Percentiles rank a stretch among this genome's conserved stretches.
Conservation (phyloP, 2,888 invertebrate genomes). For the Acanthosepion esculentum region DNA sequence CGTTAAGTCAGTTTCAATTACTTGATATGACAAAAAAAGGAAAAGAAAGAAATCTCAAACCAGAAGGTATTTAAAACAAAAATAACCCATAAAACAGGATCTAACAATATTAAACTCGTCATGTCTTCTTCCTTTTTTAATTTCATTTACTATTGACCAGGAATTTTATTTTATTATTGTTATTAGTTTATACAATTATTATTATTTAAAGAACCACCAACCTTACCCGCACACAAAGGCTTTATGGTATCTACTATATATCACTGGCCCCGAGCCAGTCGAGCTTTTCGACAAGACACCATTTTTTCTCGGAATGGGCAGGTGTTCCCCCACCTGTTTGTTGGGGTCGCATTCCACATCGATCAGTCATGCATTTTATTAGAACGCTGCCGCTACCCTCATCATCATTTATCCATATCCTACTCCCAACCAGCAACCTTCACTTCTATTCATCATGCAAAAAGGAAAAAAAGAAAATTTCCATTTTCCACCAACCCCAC, state of each 20-base stretch:
- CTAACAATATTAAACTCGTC: too few relatives aligned
- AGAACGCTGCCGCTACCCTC: neutral
- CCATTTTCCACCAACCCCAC: neutral
- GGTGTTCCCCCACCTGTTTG: slow-evolving; percentile 23
- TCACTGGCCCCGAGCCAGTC: neutral
- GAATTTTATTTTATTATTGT: too few relatives aligned
- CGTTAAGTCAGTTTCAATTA: too few relatives aligned
- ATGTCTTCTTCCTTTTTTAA: too few relatives aligned
- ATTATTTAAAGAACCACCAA: too few relatives aligned
- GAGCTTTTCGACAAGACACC: neutral
- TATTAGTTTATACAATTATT: too few relatives aligned
- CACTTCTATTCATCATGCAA: neutral
- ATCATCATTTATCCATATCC: neutral
- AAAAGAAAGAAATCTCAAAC: too few relatives aligned
- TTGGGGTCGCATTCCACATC: slow-evolving; percentile 21
- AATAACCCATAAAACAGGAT: too few relatives aligned
- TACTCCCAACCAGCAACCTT: neutral
- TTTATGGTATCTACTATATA: neutral
- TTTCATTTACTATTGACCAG: too few relatives aligned
- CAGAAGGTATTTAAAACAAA: too few relatives aligned
- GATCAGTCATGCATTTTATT: slow-evolving; percentile 33
- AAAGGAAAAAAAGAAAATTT: neutral
- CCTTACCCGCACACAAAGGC: too few relatives aligned
- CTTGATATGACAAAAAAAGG: too few relatives aligned
- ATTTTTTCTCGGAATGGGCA: neutral